Percentiles rank a stretch among this genome's conserved stretches.
phyloP scores from a whole-genome alignment of 2,888 invertebrate species.

The Thera obeliscata region DNA sequence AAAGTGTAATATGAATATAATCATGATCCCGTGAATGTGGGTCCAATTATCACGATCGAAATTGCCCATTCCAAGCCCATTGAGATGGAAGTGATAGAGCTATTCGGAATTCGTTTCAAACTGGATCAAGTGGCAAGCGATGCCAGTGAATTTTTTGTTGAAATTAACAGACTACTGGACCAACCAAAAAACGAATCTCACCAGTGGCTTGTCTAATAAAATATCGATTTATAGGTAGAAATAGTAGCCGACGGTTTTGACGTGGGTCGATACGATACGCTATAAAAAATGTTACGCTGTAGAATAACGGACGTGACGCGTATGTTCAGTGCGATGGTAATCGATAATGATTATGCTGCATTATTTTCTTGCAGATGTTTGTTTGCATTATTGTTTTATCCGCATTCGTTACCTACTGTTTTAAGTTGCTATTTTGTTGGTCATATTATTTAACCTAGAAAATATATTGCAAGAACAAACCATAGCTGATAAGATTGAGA shows the following conservation, averaged over 20 bases:
- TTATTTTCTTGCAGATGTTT: not conserved
- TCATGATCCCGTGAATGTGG: constrained; percentile 33
- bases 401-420: not conserved
- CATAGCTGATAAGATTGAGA: too few species aligned
- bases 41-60: constrained; percentile 37
- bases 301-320: constrained; percentile 47
- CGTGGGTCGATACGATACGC: constrained; percentile 33
- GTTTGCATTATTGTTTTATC: not conserved
- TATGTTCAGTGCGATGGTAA: constrained; percentile 26
- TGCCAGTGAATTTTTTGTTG: constrained; percentile 40
- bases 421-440: too few species aligned
- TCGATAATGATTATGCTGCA: constrained; percentile 1
- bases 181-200: constrained; percentile 36
- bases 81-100: constrained; percentile 40
- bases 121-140: constrained; percentile 37
- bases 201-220: constrained; percentile 38
- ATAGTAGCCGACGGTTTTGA: constrained; percentile 34
- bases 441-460: too few species aligned
- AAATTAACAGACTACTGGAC: constrained; percentile 41
- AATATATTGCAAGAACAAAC: too few species aligned
- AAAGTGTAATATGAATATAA: constrained; percentile 32
- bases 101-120: constrained; percentile 38
- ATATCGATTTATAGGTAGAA: constrained; percentile 38
- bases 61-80: constrained; percentile 33
- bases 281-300: constrained; percentile 45